Percentiles rank a stretch among this genome's conserved stretches.
Evolutionary conservation across 2,888 invertebrate genomes (phyloP).

Genomic region (Napeogenes sylphis): DNA sequence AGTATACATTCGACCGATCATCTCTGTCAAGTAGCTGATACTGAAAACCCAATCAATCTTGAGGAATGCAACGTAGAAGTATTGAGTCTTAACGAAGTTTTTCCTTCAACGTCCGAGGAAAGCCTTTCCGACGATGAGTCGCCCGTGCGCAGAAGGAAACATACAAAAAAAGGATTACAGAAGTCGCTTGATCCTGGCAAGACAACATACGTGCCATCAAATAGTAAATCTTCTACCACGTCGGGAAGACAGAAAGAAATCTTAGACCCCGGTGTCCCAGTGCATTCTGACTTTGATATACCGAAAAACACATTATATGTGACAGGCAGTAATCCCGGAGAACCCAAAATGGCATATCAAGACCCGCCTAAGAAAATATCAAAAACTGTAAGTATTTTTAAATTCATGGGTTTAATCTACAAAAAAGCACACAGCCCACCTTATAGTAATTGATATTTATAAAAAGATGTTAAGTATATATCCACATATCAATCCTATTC

Average conservation of each 20-base stretch:
- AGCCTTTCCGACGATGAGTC: slow-evolving; percentile 64
- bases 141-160: slow-evolving; percentile 47
- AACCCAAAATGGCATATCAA: slow-evolving; percentile 68
- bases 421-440: too few species aligned
- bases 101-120: slow-evolving; percentile 72
- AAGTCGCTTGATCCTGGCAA: slow-evolving; percentile 47
- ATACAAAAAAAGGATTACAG: slow-evolving; percentile 43
- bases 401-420: not conserved
- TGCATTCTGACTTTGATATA: slow-evolving; percentile 64
- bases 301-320: slow-evolving; percentile 70
- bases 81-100: slow-evolving; percentile 66
- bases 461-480: too few species aligned
- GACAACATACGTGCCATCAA: slow-evolving; percentile 57
- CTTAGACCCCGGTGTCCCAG: slow-evolving; percentile 52
- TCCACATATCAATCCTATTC: too few species aligned
- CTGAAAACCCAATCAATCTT: slow-evolving; percentile 46
- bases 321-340: slow-evolving; percentile 70
- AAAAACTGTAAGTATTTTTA: slow-evolving; percentile 54
- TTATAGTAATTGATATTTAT: too few species aligned
- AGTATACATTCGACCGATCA: slow-evolving; percentile 73
- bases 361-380: slow-evolving; percentile 71
- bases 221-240: slow-evolving; percentile 66
- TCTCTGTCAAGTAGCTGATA: slow-evolving; percentile 59
- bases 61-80: slow-evolving; percentile 71
- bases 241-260: slow-evolving; percentile 52